Conservation (phyloP, 2,113 vertebrate genomes). For the Podocnemis expansa region DNA sequence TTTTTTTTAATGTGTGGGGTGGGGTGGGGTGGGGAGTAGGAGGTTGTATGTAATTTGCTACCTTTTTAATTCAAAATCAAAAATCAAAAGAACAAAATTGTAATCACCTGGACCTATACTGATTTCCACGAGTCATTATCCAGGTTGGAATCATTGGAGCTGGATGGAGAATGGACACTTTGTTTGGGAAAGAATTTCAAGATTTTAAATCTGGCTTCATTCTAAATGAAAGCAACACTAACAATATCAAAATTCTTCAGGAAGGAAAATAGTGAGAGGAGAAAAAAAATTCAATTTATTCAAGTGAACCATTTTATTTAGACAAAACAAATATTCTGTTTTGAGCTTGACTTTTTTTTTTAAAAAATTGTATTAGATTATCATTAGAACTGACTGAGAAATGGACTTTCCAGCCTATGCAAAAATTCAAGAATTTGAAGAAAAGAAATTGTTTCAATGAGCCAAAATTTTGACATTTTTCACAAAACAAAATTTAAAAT, state of each 20-base stretch:
- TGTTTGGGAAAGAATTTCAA: background rate
- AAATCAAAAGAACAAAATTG: background rate
- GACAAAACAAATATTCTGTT: background rate
- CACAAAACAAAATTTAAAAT: background rate
- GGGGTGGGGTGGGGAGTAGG: too few relatives aligned
- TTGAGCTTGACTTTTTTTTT: background rate
- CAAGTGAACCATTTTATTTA: background rate
- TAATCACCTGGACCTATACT: background rate
- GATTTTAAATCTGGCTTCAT: background rate
- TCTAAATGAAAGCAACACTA: background rate
- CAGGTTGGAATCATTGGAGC: background rate
- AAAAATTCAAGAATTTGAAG: background rate
- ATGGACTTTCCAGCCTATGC: background rate
- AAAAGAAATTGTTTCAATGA: background rate
- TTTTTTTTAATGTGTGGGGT: background rate
- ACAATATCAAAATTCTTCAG: background rate
- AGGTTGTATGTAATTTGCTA: background rate
- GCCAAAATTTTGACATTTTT: background rate
- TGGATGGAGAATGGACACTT: background rate
- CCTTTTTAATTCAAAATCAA: background rate
- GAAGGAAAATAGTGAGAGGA: background rate
- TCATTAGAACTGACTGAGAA: background rate
- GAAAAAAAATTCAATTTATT: background rate
- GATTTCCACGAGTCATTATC: background rate
- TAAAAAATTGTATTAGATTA: background rate